Conservation (phyloP, 2,888 invertebrate genomes). For the Xanthia togata region DNA sequence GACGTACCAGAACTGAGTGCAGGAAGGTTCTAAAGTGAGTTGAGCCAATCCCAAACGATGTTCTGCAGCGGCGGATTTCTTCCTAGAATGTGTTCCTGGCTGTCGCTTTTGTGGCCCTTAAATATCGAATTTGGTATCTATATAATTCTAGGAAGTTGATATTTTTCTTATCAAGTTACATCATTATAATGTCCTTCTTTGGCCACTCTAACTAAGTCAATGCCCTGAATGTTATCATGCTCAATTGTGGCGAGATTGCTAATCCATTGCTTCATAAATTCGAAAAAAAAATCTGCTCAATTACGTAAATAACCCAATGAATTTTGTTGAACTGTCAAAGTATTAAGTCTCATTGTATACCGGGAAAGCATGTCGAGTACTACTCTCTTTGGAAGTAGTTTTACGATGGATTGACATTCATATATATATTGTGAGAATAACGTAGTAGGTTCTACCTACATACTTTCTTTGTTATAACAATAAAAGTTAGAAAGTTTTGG, state of each 20-base stretch:
- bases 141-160: too few relatives aligned
- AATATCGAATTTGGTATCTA: background rate
- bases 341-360: background rate
- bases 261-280: too few relatives aligned
- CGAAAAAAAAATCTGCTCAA: too few relatives aligned
- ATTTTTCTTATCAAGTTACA: background rate
- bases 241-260: too few relatives aligned
- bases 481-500: background rate
- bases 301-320: too few relatives aligned
- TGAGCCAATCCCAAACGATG: conserved; percentile 81
- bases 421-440: background rate
- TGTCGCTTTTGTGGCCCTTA: background rate
- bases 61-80: conserved; percentile 68
- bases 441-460: background rate
- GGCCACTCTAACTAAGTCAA: background rate
- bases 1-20: conserved; percentile 75
- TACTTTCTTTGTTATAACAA: background rate
- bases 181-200: background rate
- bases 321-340: too few relatives aligned
- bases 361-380: background rate
- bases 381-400: background rate
- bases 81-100: conserved; percentile 49
- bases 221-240: background rate
- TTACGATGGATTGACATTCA: background rate
- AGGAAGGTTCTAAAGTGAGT: conserved; percentile 79